Conservation (phyloP, 2,888 invertebrate species). For the Drosophila merina region DNA sequence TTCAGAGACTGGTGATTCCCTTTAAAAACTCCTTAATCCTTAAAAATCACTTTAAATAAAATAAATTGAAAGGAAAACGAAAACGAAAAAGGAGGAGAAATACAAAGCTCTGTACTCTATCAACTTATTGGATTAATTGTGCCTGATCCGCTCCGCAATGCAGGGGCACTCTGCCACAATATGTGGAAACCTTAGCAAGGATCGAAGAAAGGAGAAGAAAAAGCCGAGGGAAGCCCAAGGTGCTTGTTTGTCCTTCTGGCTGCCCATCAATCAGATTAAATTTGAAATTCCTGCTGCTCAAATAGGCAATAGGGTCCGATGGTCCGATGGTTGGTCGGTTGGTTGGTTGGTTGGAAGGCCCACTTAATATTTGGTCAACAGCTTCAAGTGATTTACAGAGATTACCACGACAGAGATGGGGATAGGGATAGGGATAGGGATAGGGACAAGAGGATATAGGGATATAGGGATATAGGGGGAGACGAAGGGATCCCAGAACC, state of each 20-base stretch:
- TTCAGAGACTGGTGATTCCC: no score
- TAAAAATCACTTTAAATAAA: not conserved
- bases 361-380: slow-evolving; percentile 45
- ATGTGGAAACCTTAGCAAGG: slow-evolving; percentile 3
- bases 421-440: not conserved
- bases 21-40: no score
- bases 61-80: slow-evolving; percentile 1
- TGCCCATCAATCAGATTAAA: slow-evolving; percentile 43
- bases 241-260: slow-evolving; percentile 10
- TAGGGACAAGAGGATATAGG: not conserved
- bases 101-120: not conserved
- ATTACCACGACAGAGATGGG: slow-evolving; percentile 16
- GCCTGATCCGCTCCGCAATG: not conserved
- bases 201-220: not conserved
- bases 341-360: slow-evolving; percentile 10
- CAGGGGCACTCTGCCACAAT: not conserved
- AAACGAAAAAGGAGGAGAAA: not conserved
- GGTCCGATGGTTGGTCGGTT: not conserved
- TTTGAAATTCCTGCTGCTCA: slow-evolving; percentile 36
- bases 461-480: not conserved
- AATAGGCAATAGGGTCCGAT: slow-evolving; percentile 11
- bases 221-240: slow-evolving; percentile 1
- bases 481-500: not conserved
- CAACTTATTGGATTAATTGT: slow-evolving; percentile 17
- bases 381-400: slow-evolving; percentile 46